These are phyloP conservation scores for Drosophila miranda DNA, from an alignment of 1,140 invertebrate genomes.

Conservation along the genomic window DNA sequence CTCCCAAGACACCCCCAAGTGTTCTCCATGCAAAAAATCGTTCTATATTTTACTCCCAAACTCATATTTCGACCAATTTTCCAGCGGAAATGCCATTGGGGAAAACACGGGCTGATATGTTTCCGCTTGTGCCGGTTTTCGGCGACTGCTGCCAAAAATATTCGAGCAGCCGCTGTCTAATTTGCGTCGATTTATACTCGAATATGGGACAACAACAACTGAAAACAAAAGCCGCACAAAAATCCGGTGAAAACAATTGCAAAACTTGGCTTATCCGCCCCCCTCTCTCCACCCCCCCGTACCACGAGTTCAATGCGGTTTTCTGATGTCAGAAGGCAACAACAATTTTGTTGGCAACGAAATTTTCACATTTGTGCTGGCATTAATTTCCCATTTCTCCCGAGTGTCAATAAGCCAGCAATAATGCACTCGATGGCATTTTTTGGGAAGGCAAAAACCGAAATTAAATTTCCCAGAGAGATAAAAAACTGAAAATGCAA, in stretches of 20 bases:
- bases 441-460: conserved; percentile 15
- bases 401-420: conserved; percentile 67
- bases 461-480: conserved; percentile 62
- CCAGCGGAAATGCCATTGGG: too few relatives aligned
- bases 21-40: not conserved
- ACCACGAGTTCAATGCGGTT: too few relatives aligned
- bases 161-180: too few relatives aligned
- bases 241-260: conserved; percentile 50
- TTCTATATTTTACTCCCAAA: too few relatives aligned
- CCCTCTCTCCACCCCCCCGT: conserved; percentile 17
- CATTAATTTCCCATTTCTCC: conserved; percentile 58
- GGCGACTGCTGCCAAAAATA: too few relatives aligned
- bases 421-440: conserved; percentile 52
- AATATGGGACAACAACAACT: conserved; percentile 2
- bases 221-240: conserved; percentile 21
- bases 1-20: too few relatives aligned
- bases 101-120: too few relatives aligned
- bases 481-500: conserved; percentile 74
- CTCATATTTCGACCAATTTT: too few relatives aligned
- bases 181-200: too few relatives aligned
- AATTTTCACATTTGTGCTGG: conserved; percentile 62
- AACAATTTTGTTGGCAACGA: conserved; percentile 57
- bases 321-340: conserved; percentile 60
- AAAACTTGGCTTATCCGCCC: conserved; percentile 26
- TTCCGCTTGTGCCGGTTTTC: too few relatives aligned